Conservation (phyloP, 2,888 invertebrate species). For the Eutolmus rufibarbis region DNA sequence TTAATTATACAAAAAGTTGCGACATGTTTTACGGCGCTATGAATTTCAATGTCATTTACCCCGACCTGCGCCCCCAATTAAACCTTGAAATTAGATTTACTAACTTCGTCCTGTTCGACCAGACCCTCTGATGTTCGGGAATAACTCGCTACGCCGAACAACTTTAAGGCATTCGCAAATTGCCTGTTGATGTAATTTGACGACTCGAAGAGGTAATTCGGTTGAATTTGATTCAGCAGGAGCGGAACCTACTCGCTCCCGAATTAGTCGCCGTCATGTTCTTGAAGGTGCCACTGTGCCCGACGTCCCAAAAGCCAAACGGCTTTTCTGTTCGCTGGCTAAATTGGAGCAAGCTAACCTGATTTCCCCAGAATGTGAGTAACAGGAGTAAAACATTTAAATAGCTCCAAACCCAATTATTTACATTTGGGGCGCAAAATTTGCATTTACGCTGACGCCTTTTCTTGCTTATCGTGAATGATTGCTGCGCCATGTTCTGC, state of each 20-base stretch:
- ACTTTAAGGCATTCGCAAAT: constrained; percentile 16
- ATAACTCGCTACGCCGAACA: not conserved
- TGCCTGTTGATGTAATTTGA: constrained; percentile 38
- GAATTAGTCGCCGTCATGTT: not conserved
- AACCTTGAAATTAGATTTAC: constrained; percentile 20
- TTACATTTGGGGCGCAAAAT: constrained; percentile 34
- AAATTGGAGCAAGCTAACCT: constrained; percentile 27
- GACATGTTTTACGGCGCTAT: not conserved
- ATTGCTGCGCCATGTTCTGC: not conserved
- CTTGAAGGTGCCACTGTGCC: not conserved
- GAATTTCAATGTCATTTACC: not conserved
- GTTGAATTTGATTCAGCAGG: constrained; percentile 1
- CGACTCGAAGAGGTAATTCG: constrained; percentile 9
- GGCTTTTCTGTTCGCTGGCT: not conserved
- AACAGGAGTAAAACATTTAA: constrained; percentile 24
- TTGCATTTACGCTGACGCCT: constrained; percentile 39
- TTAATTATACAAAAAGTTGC: not conserved
- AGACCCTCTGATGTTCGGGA: not conserved
- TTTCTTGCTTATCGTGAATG: constrained; percentile 33
- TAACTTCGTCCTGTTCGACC: not conserved
- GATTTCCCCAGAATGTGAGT: not conserved
- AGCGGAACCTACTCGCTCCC: not conserved
- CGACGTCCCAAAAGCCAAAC: not conserved
- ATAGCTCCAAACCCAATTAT: constrained; percentile 37
- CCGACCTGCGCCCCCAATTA: not conserved